phyloP scores from a whole-genome alignment of 1,140 invertebrate genomes.

The Lasioglossum albipes region DNA sequence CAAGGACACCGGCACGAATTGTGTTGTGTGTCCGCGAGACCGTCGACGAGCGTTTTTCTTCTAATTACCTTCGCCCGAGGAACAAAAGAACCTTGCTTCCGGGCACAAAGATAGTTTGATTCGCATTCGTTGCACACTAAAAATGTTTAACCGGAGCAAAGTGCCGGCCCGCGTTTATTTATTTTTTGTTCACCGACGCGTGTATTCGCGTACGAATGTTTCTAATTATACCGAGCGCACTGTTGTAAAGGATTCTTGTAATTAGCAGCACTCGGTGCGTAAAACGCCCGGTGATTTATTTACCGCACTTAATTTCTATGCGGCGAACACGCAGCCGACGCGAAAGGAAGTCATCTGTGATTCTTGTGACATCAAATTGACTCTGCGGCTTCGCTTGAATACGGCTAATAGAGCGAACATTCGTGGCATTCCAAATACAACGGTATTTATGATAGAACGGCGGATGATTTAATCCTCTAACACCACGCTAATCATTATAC shows the following conservation, averaged over 20 bases:
- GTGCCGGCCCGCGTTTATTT: neutral
- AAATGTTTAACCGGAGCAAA: neutral
- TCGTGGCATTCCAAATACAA: neutral
- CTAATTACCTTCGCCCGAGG: neutral
- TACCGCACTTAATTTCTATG: conserved; percentile 35
- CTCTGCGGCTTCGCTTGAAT: neutral
- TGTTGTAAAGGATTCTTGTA: conserved; percentile 24
- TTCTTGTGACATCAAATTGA: neutral
- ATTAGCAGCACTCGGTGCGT: conserved; percentile 28
- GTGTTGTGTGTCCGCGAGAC: neutral
- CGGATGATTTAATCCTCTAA: too few species aligned
- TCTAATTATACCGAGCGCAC: conserved; percentile 18
- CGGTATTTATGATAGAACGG: too few species aligned
- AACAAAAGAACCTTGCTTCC: neutral
- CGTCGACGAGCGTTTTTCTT: neutral
- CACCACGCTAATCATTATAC: too few species aligned
- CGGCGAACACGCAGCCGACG: neutral
- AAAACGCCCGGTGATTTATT: conserved; percentile 31
- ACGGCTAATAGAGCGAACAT: neutral
- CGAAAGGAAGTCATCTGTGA: neutral
- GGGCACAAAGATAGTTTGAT: conserved; percentile 1
- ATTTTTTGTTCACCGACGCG: neutral
- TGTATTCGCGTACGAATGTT: conserved; percentile 10
- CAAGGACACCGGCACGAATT: neutral
- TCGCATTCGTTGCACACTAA: neutral